Percentiles rank a stretch among this genome's conserved stretches.
phyloP scores from a whole-genome alignment of 2,888 invertebrate genomes.

The Mesorhabditis belari region DNA sequence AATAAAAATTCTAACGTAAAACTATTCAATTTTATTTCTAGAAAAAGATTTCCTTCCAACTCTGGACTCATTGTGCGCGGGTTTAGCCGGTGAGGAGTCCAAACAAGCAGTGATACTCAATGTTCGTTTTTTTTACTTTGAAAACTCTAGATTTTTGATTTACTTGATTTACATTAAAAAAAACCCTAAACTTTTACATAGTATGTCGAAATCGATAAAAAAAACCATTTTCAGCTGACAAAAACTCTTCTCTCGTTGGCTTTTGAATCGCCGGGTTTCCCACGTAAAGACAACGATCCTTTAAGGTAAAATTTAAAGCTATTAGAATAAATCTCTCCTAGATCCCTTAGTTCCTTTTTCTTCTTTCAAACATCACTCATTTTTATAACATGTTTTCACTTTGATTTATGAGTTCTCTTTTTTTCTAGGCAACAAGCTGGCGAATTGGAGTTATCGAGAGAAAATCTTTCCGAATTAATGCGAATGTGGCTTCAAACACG shows the following conservation, averaged over 20 bases:
- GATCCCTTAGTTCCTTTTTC: too few species aligned
- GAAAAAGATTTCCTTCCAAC: slow-evolving; percentile 81
- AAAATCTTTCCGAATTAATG: slow-evolving; percentile 82
- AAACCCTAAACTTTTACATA: too few species aligned
- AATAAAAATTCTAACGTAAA: not conserved
- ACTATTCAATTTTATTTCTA: slow-evolving; percentile 47
- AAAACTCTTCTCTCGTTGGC: slow-evolving; percentile 54
- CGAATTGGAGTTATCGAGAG: slow-evolving; percentile 77
- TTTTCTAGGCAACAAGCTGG: slow-evolving; percentile 71
- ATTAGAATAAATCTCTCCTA: too few species aligned
- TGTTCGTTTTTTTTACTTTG: not conserved
- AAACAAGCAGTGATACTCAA: slow-evolving; percentile 8
- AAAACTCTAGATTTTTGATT: too few species aligned
- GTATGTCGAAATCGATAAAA: too few species aligned
- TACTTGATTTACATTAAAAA: too few species aligned
- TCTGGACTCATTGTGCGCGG: slow-evolving; percentile 62
- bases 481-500: slow-evolving; percentile 55
- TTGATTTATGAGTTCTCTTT: too few species aligned
- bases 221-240: slow-evolving; percentile 25
- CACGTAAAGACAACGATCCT: not conserved
- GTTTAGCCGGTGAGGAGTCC: slow-evolving; percentile 50
- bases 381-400: too few species aligned
- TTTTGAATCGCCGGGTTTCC: slow-evolving; percentile 55
- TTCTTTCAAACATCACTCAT: too few species aligned
- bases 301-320: too few species aligned